Base-by-base conservation (phyloP, 1,140 invertebrate genomes). In the Drosophila athabasca region DNA sequence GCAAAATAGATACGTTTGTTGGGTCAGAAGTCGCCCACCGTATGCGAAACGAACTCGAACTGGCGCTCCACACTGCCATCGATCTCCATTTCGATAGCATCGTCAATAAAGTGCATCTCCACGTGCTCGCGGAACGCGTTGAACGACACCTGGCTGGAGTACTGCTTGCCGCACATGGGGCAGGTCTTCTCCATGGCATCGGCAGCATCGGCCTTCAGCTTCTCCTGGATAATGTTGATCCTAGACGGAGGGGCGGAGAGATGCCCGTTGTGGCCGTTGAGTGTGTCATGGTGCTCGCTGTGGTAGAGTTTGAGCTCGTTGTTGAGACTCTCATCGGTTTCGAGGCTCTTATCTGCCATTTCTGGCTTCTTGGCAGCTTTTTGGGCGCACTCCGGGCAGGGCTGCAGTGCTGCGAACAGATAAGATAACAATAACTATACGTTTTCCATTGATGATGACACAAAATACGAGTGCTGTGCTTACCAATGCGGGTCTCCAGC, bases 31-130 rank as follows among this genome's bases (percentile, higher is more conserved):
- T 92, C 84, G 6, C 91, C 83, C 15, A 92, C 91, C 0, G 84
- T 67, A 50, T 91, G 89, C 9, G 90, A 91, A 35, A 91, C 75
- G 15, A 91, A 87, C 54, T 91, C 90, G 50, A 83, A 91, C 50
- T 91, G 85, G 3, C 79, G 71, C 6, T 91, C 90, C 24, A 90
- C 66, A 60, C 87, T 79, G 41, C 24, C 71, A 3, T 80, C 67
- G 24, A 68, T 50, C 6, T 75, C 76, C 11, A 72, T 15, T 1
- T 90, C 80, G 1, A 72, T 45, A 13, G 70, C 54, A 1, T 92
- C 91, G 35, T 90, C 91, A 61, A 88, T 81, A 55, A 93, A 93
- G 83, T 93, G 93, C 69, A 90, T 91, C 69, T 93, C 92, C 6
- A 93, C 93, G 81, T 93, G 93, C 53, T 90, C 77, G 11, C 90